Base-by-base conservation (phyloP, 2,888 invertebrate genomes). In the Muschampia plurimacula region DNA sequence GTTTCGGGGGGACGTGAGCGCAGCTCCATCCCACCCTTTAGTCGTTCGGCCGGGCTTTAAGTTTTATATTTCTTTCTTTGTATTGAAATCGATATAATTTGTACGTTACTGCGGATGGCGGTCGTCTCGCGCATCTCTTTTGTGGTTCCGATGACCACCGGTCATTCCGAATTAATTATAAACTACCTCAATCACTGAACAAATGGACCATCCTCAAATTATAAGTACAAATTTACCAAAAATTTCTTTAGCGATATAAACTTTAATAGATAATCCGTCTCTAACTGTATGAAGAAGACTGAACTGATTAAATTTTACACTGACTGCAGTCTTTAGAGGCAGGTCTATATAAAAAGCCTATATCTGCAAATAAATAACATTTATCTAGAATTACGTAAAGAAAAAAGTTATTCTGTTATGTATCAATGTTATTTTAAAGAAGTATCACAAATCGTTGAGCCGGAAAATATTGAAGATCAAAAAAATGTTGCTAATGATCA, bases 41-140 rank as follows among this genome's bases (percentile, higher is more conserved):
- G 90, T 92, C 91, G 86, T 91, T 70, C 64, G 64, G 64, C 70
- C 70, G 70, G 69, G 65, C 65, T 65, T 70, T 70, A 70, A 70
- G 83, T 83, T 84, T 86, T 87, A 86, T 82, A 88, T 86, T 89
- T 89, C 88, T 91, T 92, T 91, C 88, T 91, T 92, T 91, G 86
- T 91, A 90, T 87, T 82, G 87, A 91, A 87, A 89, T 89, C 86
- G 83, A 89, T 87, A 86, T 87, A 86, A 88, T 84, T 85, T 86
- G 87, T 89, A 82, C 85, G 90, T 91, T 91, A 91, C 90, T 85
- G 86, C 86, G 80, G 84, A 77, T 81, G 76, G 66, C 80, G 78
- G 77, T 69, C 77, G 78, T 80, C 83, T 82, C 82, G 60, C 68
- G 68, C 71, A 71, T 71, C 71, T 71, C 71, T 71, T 65, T 10